phyloP scores from a whole-genome alignment of 2,888 invertebrate genomes.

The Anodontia alba region DNA sequence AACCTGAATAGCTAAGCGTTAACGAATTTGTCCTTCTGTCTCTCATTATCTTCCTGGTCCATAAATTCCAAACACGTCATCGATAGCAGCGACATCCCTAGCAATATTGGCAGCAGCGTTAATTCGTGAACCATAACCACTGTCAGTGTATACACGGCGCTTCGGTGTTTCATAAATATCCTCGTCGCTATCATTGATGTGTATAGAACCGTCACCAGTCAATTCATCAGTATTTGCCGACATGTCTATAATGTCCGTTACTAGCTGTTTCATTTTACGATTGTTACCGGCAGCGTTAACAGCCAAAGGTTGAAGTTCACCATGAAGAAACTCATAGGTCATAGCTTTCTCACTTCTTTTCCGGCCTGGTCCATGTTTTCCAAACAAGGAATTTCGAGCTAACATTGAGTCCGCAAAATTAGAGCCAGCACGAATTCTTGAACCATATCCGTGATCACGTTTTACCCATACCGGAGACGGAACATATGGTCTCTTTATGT shows the following conservation, averaged over 20 bases:
- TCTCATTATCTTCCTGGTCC: constrained; percentile 42
- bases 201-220: too few relatives aligned
- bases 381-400: constrained; percentile 13
- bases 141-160: constrained; percentile 16
- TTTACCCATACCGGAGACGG: neutral
- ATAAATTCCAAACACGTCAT: constrained; percentile 29
- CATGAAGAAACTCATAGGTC: neutral
- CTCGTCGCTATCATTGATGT: neutral
- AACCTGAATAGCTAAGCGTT: too few relatives aligned
- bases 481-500: too few relatives aligned
- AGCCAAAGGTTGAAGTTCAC: neutral
- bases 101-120: constrained; percentile 40
- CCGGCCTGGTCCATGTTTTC: constrained; percentile 28
- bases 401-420: neutral
- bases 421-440: neutral
- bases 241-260: neutral
- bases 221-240: neutral
- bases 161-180: neutral
- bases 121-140: constrained; percentile 38
- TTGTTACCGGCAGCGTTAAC: neutral
- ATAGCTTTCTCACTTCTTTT: neutral
- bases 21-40: too few relatives aligned
- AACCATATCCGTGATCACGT: constrained; percentile 14
- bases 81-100: constrained; percentile 13
- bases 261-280: neutral